Conservation (phyloP, 2,888 invertebrate species). For the Colostygia pectinataria region DNA sequence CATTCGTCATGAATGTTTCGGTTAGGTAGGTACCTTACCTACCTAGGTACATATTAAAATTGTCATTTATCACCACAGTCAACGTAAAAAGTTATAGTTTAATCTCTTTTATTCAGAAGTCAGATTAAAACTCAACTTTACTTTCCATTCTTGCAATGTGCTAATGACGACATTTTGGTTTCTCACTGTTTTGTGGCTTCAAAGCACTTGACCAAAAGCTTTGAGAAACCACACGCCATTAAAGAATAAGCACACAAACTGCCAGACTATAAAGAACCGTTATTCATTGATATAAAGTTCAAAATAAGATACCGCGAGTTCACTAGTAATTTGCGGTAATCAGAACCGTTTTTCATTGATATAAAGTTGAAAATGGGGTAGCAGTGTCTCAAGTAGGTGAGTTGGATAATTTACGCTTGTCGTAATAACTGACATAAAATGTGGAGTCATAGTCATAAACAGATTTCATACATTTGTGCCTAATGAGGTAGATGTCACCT, state of each 20-base stretch:
- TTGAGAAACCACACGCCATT: constrained; percentile 12
- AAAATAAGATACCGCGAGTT: background rate
- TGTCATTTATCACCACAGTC: too few relatives aligned
- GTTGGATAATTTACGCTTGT: constrained; percentile 10
- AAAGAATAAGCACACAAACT: constrained; percentile 6
- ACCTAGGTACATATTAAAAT: too few relatives aligned
- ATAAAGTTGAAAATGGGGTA: constrained; percentile 7
- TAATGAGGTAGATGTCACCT: constrained; percentile 16
- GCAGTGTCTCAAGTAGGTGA: constrained; percentile 12
- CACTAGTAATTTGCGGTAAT: too few relatives aligned
- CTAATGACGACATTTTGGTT: constrained; percentile 2
- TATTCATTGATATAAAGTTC: background rate
- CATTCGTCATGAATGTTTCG: too few relatives aligned
- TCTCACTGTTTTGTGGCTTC: constrained; percentile 10
- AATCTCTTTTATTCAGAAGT: background rate
- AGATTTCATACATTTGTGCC: constrained; percentile 9
- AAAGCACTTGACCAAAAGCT: constrained; percentile 10
- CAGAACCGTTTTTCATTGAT: too few relatives aligned
- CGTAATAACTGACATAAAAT: constrained; percentile 9
- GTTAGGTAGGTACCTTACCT: too few relatives aligned
- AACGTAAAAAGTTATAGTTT: too few relatives aligned
- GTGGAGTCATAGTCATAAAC: constrained; percentile 11
- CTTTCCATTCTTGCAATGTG: background rate
- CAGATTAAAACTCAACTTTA: background rate
- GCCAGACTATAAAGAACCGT: constrained; percentile 3